phyloP scores from a whole-genome alignment of 1,140 invertebrate species.

The Solen grandis region DNA sequence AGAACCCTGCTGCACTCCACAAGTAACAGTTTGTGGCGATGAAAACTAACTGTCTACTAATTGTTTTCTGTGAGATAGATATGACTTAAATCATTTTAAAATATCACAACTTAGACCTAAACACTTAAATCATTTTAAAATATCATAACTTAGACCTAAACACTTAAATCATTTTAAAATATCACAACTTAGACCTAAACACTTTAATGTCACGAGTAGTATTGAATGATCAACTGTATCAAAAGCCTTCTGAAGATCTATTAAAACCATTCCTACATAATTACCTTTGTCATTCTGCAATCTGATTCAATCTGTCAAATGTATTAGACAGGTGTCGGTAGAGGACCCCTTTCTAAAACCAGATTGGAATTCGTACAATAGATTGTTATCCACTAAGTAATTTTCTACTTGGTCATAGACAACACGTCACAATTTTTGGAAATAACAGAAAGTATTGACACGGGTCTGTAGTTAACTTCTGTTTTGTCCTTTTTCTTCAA shows the following conservation, averaged over 20 bases:
- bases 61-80: constrained; percentile 24
- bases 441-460: background rate
- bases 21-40: background rate
- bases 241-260: constrained; percentile 33
- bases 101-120: no score
- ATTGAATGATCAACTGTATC: constrained; percentile 23
- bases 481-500: constrained; percentile 12
- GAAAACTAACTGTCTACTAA: background rate
- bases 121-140: no score
- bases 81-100: background rate
- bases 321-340: background rate
- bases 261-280: constrained; percentile 6
- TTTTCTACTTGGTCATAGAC: constrained; percentile 4
- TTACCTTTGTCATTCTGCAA: constrained; percentile 25
- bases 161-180: no score
- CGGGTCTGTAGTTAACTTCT: constrained; percentile 2
- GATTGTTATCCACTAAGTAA: constrained; percentile 10
- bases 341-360: constrained; percentile 3
- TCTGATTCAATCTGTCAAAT: constrained; percentile 14
- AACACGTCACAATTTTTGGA: constrained; percentile 22
- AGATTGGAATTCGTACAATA: constrained; percentile 7
- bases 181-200: no score
- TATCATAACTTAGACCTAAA: no score
- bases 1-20: constrained; percentile 29
- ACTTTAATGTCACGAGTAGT: constrained; percentile 4